These are phyloP conservation scores for Parazoanthus darwini DNA, from an alignment of 92 coral and sea anemone genomes.

Conservation along the genomic window DNA sequence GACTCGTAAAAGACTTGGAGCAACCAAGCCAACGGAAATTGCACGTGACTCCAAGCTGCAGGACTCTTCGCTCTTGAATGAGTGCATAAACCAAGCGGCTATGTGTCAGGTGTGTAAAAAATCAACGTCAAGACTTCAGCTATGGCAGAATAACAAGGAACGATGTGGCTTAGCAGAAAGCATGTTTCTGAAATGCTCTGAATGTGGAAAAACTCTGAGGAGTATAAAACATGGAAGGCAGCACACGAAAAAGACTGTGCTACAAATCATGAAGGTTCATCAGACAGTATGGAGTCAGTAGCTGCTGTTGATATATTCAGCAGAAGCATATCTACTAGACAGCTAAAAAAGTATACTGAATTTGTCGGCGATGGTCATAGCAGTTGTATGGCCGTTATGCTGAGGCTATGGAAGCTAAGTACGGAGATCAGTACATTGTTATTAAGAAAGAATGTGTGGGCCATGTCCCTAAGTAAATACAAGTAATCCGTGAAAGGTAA, in stretches of 20 bases:
- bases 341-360: conserved; percentile 26
- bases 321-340: conserved; percentile 13
- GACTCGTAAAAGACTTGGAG: not conserved
- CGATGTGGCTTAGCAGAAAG: too few relatives aligned
- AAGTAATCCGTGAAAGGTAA: conserved; percentile 22
- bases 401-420: conserved; percentile 40
- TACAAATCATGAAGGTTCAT: too few relatives aligned
- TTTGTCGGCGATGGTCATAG: conserved; percentile 56
- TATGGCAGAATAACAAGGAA: too few relatives aligned
- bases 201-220: too few relatives aligned
- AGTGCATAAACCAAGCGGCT: conserved; percentile 1
- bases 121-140: not conserved
- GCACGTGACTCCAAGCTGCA: not conserved
- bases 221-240: too few relatives aligned
- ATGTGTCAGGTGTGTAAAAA: not conserved
- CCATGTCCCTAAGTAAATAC: conserved; percentile 23
- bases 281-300: too few relatives aligned
- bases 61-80: conserved; percentile 4
- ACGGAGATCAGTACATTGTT: conserved; percentile 40
- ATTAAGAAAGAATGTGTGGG: conserved; percentile 40
- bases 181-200: too few relatives aligned
- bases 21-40: not conserved
- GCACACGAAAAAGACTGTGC: too few relatives aligned
- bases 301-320: conserved; percentile 31
- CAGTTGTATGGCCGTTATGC: conserved; percentile 44